phyloP scores from a whole-genome alignment of 2,113 vertebrate species.

The Anseranas semipalmata region DNA sequence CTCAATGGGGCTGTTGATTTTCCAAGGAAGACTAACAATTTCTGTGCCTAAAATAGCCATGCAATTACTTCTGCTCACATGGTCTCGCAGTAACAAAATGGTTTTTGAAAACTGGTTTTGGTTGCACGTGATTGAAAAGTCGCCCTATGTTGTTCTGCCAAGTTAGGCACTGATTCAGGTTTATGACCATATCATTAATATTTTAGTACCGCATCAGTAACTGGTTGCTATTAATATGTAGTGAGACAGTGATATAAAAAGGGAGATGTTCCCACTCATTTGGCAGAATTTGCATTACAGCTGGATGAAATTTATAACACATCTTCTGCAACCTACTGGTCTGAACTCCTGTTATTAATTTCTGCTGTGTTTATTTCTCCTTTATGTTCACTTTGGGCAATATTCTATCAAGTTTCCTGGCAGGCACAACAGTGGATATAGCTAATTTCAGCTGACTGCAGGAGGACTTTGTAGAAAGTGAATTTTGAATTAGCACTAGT shows the following conservation, averaged over 20 bases:
- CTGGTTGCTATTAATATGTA: conserved; percentile 69
- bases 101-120: conserved; percentile 46
- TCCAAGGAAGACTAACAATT: conserved; percentile 11
- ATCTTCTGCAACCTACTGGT: conserved; percentile 53
- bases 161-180: conserved; percentile 63
- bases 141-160: conserved; percentile 47
- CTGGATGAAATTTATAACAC: conserved; percentile 67
- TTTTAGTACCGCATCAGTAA: conserved; percentile 64
- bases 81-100: background rate
- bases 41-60: conserved; percentile 36
- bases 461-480: conserved; percentile 52
- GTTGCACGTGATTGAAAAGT: conserved; percentile 48
- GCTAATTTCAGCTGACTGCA: conserved; percentile 68
- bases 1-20: background rate
- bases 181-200: conserved; percentile 66
- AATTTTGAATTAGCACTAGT: conserved; percentile 56
- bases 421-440: conserved; percentile 49
- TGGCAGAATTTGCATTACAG: conserved; percentile 68
- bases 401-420: conserved; percentile 65
- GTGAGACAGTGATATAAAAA: conserved; percentile 55
- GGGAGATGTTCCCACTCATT: conserved; percentile 62
- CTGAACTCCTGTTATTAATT: conserved; percentile 67
- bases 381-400: conserved; percentile 70
- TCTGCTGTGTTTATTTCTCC: conserved; percentile 66
- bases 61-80: conserved; percentile 42